Evolutionary conservation across 2,888 invertebrate genomes (phyloP).

Genomic region (Ephialtes manifestator): DNA sequence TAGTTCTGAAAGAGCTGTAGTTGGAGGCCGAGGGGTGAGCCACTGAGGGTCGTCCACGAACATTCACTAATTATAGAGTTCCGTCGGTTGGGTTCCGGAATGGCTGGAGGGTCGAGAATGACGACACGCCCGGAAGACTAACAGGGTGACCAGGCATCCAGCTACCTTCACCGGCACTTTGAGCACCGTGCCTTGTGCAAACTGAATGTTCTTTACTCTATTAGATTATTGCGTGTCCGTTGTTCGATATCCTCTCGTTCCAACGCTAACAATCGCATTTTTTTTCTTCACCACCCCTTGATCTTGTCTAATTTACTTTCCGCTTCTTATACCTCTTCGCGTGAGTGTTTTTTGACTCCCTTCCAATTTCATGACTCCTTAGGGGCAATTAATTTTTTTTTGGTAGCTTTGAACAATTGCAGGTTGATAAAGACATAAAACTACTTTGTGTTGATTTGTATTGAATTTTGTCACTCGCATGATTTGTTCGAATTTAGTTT

Average conservation of each 20-base stretch:
- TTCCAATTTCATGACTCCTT: background rate
- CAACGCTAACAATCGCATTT: background rate
- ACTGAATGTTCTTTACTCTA: conserved; percentile 34
- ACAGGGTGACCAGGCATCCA: conserved; percentile 31
- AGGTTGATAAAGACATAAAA: too few species aligned
- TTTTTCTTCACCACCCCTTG: conserved; percentile 6
- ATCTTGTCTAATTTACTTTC: conserved; percentile 11
- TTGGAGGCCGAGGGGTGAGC: background rate
- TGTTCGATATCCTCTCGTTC: conserved; percentile 15
- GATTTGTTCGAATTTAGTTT: too few species aligned
- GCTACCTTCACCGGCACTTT: background rate
- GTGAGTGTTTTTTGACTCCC: background rate
- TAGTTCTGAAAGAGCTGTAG: background rate
- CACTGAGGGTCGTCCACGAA: conserved; percentile 20
- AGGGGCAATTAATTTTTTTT: too few species aligned
- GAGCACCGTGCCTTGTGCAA: conserved; percentile 35
- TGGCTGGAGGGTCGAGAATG: conserved; percentile 38
- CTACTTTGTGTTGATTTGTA: too few species aligned
- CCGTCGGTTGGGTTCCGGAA: background rate
- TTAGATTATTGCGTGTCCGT: conserved; percentile 52
- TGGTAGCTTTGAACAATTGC: too few species aligned
- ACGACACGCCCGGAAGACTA: conserved; percentile 36
- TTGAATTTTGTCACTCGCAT: too few species aligned
- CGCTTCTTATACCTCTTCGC: background rate
- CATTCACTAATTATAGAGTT: conserved; percentile 39